Conservation (phyloP, 2,797 vertebrate genomes). For the Rhincodon typus region DNA sequence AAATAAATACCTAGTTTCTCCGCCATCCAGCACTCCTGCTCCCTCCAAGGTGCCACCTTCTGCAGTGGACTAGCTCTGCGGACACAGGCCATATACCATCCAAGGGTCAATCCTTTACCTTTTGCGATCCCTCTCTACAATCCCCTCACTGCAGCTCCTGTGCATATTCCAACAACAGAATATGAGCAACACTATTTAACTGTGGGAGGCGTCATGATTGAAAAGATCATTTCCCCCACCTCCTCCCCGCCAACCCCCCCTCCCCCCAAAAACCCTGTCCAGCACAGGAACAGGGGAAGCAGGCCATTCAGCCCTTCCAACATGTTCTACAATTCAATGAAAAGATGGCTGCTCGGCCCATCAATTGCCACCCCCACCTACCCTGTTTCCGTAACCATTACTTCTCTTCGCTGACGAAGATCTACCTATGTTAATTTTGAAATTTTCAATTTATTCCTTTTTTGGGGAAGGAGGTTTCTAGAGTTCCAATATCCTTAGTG, state of each 20-base stretch:
- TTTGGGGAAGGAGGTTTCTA: background rate
- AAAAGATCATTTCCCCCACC: background rate
- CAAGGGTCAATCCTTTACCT: background rate
- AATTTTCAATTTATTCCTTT: too few species aligned
- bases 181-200: background rate
- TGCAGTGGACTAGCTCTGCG: background rate
- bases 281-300: background rate
- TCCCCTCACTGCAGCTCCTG: background rate
- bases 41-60: background rate
- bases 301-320: background rate
- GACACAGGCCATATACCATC: background rate
- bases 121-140: too few species aligned
- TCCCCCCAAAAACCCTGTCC: too few species aligned
- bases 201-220: background rate
- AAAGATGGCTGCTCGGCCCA: background rate
- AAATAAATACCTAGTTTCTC: background rate
- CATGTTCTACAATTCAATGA: background rate
- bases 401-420: too few species aligned
- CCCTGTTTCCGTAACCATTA: too few species aligned
- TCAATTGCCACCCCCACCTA: too few species aligned
- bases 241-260: too few species aligned
- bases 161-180: too few species aligned
- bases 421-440: too few species aligned
- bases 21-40: background rate
- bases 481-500: background rate